Base-by-base conservation (phyloP, 64 coral and sea anemone species). In the Actinia equina region DNA sequence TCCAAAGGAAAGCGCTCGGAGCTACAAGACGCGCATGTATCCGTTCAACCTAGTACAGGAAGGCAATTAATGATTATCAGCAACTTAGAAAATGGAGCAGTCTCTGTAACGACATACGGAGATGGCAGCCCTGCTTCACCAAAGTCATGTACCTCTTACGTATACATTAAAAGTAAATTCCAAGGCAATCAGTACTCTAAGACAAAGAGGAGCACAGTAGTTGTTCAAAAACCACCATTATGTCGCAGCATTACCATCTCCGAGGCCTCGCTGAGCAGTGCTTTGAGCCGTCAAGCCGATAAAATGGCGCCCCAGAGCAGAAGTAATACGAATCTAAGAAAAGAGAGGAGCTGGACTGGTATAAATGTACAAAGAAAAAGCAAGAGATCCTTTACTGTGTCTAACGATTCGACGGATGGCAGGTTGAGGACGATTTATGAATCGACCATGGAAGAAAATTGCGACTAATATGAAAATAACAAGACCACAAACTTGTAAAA, bases 361-460 rank as follows among this genome's bases (percentile, higher is more conserved):
- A 81, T 81, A 25, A 81, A 81, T 17, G 78, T 81, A 10, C 78
- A 81, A 52, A 81, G 49, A 44, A 81, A n/a, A 81, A 81, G 27
- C 43, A 81, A 81, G 78, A 52, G 78, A n/a, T 81, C 78, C 17
- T 81, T 81, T 81, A 81, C 78, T 85, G 52, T 60, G 16, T 85
- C 83, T 26, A 85, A 60, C 7, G 83, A 85, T 44, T 26, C 52
- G 41, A 85, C 59, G 19, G 83, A 85, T 43, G 83, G 83, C 14
- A 22, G 59, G 45, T 8, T 85, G 83, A 42, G 83, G 42, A 85
- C 83, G 26, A 85, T 85, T 59, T 85, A 85, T 26, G 83, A 85
- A 62, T 85, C 83, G 12, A 59, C 46, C 46, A 52, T 84, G 83
- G 83, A 85, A 25, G 83, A 85, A 85, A 27, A 74, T 16, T 74